Evolutionary conservation across 2,797 vertebrate genomes (phyloP).

Genomic region (Eulemur coronatus): DNA sequence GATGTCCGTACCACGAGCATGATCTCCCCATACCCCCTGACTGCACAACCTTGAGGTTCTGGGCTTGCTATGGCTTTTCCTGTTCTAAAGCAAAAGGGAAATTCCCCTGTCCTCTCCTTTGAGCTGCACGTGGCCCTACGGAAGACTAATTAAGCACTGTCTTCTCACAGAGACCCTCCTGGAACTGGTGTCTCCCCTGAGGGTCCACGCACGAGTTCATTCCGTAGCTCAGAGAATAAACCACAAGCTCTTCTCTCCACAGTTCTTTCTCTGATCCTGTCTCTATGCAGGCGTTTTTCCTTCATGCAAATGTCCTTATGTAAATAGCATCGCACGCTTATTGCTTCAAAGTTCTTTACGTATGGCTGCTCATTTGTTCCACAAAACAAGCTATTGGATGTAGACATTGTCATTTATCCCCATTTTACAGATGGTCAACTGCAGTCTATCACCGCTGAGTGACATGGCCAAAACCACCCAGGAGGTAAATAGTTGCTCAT

Average conservation of each 20-base stretch:
- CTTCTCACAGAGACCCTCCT: neutral
- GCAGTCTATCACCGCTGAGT: neutral
- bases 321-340: neutral
- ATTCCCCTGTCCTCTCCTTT: neutral
- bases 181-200: neutral
- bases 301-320: neutral
- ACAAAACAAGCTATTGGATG: neutral
- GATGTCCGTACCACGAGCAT: rapidly evolving
- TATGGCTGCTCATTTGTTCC: neutral
- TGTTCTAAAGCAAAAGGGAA: neutral
- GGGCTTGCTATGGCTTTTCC: neutral
- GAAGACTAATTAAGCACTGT: neutral
- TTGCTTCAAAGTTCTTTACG: neutral
- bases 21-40: no score
- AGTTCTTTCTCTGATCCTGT: neutral
- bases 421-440: neutral
- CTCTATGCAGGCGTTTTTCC: neutral
- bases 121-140: neutral
- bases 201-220: neutral
- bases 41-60: neutral
- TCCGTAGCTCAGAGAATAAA: neutral
- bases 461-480: neutral
- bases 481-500: neutral
- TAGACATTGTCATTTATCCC: rapidly evolving
- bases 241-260: no score